phyloP scores from a whole-genome alignment of 1,140 invertebrate genomes.

The Hormaphis cornu region DNA sequence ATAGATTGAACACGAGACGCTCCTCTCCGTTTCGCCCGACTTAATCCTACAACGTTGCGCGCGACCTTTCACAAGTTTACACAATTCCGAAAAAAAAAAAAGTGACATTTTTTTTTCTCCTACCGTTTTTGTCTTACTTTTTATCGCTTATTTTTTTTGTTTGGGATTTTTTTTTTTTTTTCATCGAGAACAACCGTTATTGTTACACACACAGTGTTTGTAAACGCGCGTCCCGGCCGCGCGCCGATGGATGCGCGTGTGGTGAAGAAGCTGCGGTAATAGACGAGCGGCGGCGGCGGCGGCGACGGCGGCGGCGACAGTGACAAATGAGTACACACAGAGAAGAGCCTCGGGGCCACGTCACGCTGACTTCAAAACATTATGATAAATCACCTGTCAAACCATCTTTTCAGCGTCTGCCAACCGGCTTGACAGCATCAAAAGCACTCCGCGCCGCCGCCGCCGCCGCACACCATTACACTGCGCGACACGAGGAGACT shows the following conservation, averaged over 20 bases:
- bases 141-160: too few relatives aligned
- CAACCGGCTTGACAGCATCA: conserved; percentile 29
- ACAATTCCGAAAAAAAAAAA: too few relatives aligned
- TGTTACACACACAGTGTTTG: too few relatives aligned
- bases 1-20: too few relatives aligned
- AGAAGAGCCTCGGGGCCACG: conserved; percentile 25
- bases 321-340: conserved; percentile 30
- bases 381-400: conserved; percentile 32
- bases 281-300: background rate
- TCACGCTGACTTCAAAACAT: conserved; percentile 32
- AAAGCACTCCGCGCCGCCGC: conserved; percentile 1
- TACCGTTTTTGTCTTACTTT: too few relatives aligned
- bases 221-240: background rate
- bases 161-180: too few relatives aligned
- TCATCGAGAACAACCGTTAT: too few relatives aligned
- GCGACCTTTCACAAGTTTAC: too few relatives aligned
- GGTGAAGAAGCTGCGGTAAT: background rate
- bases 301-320: conserved; percentile 17
- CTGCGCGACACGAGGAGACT: background rate
- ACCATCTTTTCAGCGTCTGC: conserved; percentile 31
- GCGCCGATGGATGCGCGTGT: background rate
- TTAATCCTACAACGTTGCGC: too few relatives aligned
- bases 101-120: too few relatives aligned
- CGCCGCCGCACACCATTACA: background rate
- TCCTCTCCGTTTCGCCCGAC: too few relatives aligned